phyloP scores from a whole-genome alignment of 2,797 vertebrate species.

The Sebastes iracundus region DNA sequence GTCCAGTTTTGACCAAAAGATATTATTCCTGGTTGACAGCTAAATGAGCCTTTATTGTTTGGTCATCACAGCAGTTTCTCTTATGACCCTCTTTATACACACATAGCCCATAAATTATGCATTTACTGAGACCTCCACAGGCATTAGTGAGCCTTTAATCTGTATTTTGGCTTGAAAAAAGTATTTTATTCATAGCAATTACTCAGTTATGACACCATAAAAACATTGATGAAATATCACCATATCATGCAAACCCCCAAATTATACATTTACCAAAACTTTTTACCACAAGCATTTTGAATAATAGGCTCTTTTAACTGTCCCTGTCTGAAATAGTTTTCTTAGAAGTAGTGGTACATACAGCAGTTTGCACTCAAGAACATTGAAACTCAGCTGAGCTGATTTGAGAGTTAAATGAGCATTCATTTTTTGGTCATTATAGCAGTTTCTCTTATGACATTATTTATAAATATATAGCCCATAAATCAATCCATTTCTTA shows the following conservation, averaged over 20 bases:
- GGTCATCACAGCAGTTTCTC: background rate
- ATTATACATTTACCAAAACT: background rate
- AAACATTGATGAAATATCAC: background rate
- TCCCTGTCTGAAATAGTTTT: background rate
- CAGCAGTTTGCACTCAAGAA: background rate
- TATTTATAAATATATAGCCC: too few species aligned
- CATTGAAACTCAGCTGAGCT: background rate
- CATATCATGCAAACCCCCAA: background rate
- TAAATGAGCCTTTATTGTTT: conserved; percentile 12
- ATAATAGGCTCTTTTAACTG: background rate
- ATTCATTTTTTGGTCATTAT: too few species aligned
- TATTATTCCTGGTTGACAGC: background rate
- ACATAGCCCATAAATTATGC: background rate
- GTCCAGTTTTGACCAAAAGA: background rate
- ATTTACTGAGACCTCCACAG: background rate
- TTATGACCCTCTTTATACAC: background rate
- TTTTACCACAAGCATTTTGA: background rate
- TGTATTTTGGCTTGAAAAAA: background rate
- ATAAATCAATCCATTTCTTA: background rate
- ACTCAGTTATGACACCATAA: background rate
- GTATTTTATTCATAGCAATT: background rate
- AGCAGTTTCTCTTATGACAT: too few species aligned
- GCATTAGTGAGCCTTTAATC: background rate
- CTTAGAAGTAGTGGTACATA: background rate
- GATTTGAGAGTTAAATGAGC: too few species aligned